Evolutionary conservation across 92 coral and sea anemone genomes (phyloP), one percentile per base, ranked within the genome.

Genomic region (Zoanthus gigantus): DNA sequence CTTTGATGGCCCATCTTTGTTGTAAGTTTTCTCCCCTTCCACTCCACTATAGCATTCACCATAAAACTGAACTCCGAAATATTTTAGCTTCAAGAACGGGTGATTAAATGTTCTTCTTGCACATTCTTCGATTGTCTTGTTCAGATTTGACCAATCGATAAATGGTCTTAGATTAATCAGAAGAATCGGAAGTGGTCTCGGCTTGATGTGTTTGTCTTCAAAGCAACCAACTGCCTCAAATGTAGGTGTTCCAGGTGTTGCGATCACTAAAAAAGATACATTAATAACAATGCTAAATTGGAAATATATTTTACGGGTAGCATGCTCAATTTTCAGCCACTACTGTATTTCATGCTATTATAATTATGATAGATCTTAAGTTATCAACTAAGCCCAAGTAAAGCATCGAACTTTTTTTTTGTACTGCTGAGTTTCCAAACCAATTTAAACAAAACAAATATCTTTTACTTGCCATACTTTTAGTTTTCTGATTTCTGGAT

Each of bases 11-110:
- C 98, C 98, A 71, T 94, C 85, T 68, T 87, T 84, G 83, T 87
- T 75, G 72, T 92, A 94, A 15, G 91, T 90, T 5, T 34, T 74
- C 44, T 89, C 76, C 4, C 94, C 84, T 45, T 84, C 76, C 31
- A 61, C 54, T 0, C 98, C 98, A 52, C 94, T 90, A 94, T 94
- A 95, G 50, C 98, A 95, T 89, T 95, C 98, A 2, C 98, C 95
- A 71, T 92, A 95, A 83, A 86, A 95, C 88, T 95, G 98, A 31
- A 95, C 60, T 10, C 92, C 95, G 73, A 95, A 95, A 74, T 89
- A 91, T 50, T 72, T 82, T 72, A 91, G 83, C 28, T 86, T 85
- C 67, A 42, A 79, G 73, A n/a, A 28, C n/a, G 82, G 74, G 50
- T 89, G 68, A 44, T 88, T 94, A 7, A 74, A 74, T 11, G 74